These are phyloP conservation scores for Phoenicopterus ruber DNA, from an alignment of 2,113 vertebrate species.

Conservation along the genomic window DNA sequence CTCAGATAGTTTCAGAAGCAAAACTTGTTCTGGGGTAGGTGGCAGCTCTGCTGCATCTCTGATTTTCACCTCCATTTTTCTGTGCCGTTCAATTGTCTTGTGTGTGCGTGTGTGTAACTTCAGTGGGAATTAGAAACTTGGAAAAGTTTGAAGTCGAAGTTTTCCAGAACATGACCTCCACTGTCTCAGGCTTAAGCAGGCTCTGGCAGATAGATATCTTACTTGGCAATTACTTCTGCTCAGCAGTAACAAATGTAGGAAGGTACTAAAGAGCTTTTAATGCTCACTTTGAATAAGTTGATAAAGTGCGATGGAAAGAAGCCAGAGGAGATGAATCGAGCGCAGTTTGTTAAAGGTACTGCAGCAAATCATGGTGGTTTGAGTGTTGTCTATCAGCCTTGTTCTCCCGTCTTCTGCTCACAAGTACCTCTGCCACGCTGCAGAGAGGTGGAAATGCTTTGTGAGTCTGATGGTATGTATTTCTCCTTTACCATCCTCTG, in stretches of 20 bases:
- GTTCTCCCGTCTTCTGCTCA: not conserved
- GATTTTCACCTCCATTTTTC: not conserved
- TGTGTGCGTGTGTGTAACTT: fast-evolving
- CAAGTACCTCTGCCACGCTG: not conserved
- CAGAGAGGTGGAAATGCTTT: not conserved
- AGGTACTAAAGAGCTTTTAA: conserved; percentile 7
- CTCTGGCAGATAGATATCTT: not conserved
- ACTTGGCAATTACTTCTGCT: not conserved
- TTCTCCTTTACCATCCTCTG: not conserved
- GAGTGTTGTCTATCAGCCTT: not conserved
- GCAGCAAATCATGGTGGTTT: not conserved
- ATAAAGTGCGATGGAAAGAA: not conserved
- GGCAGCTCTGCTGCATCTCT: not conserved
- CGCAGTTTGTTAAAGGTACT: not conserved
- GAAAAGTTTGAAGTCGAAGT: not conserved
- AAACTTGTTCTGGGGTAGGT: not conserved
- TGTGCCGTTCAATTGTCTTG: not conserved
- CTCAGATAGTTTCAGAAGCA: not conserved
- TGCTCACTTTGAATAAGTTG: not conserved
- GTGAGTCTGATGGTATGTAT: fast-evolving
- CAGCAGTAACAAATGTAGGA: not conserved
- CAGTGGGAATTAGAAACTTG: not conserved
- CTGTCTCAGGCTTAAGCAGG: not conserved
- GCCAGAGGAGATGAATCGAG: not conserved
- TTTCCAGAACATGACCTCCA: not conserved